Conservation (phyloP, 1,140 invertebrate genomes). For the Luehdorfia chinensis region DNA sequence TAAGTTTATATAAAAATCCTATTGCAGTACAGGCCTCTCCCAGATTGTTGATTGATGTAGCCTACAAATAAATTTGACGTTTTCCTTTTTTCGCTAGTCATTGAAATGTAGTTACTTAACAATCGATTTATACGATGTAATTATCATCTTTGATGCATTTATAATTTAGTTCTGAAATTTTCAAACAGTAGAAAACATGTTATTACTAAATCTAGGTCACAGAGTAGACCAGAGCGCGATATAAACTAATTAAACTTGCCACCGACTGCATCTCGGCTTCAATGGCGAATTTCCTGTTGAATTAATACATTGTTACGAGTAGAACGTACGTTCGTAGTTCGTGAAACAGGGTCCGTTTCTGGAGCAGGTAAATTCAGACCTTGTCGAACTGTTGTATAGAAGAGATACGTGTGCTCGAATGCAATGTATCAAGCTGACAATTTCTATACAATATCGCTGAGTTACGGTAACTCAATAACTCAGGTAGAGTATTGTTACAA, state of each 20-base stretch:
- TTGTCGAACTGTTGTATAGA: conserved; percentile 27
- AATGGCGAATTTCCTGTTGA: conserved; percentile 48
- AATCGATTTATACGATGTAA: too few relatives aligned
- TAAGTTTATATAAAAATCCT: too few relatives aligned
- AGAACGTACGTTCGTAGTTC: conserved; percentile 25
- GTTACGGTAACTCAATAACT: conserved; percentile 21
- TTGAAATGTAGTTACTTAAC: too few relatives aligned
- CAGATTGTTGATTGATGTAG: too few relatives aligned
- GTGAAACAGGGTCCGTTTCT: conserved; percentile 31
- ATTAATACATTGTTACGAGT: conserved; percentile 37
- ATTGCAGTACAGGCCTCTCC: too few relatives aligned
- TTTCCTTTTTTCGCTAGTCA: too few relatives aligned
- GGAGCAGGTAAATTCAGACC: conserved; percentile 54
- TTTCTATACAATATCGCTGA: conserved; percentile 20
- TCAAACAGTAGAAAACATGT: too few relatives aligned
- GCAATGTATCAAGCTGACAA: conserved; percentile 34
- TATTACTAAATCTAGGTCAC: too few relatives aligned
- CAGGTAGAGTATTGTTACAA: conserved; percentile 12
- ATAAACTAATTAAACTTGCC: conserved; percentile 46
- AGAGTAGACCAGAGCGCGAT: neutral
- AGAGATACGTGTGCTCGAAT: conserved; percentile 33
- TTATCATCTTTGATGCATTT: too few relatives aligned
- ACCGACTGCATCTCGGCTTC: conserved; percentile 35
- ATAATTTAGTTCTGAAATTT: too few relatives aligned
- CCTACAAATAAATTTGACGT: too few relatives aligned